phyloP scores from a whole-genome alignment of 2,888 invertebrate genomes.

The Phortica magna region DNA sequence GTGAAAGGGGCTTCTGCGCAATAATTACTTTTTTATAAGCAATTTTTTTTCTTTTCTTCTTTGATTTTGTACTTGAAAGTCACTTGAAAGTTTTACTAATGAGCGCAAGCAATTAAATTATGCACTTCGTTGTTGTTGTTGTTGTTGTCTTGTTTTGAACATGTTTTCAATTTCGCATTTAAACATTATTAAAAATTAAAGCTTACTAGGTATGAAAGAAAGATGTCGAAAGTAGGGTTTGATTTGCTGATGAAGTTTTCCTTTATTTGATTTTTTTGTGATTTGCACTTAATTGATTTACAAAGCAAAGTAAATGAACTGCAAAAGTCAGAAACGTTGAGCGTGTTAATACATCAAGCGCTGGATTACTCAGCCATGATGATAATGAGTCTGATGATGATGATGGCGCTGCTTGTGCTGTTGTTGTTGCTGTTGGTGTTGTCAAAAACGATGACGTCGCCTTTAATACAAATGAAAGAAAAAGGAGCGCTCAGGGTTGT shows the following conservation, averaged over 20 bases:
- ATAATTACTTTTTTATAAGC: constrained; percentile 22
- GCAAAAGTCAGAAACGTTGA: constrained; percentile 17
- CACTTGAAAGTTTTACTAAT: constrained; percentile 15
- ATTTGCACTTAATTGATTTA: background rate
- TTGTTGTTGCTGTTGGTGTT: constrained; percentile 23
- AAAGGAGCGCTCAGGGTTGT: background rate
- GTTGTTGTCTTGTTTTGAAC: background rate
- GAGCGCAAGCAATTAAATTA: constrained; percentile 26
- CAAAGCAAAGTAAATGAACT: constrained; percentile 26
- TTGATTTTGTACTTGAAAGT: background rate
- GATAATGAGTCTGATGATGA: constrained; percentile 37
- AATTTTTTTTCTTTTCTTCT: background rate
- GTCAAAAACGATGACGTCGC: constrained; percentile 44
- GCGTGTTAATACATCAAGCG: constrained; percentile 20
- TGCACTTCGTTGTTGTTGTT: background rate
- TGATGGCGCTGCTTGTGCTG: constrained; percentile 32
- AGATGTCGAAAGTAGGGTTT: background rate
- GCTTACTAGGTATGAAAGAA: background rate
- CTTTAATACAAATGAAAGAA: constrained; percentile 33
- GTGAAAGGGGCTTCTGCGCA: background rate
- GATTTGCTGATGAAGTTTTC: constrained; percentile 40
- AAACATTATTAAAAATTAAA: constrained; percentile 24
- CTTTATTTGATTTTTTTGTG: constrained; percentile 32
- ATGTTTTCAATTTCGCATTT: background rate
- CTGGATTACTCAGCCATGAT: constrained; percentile 11